These are phyloP conservation scores for Sebastes variabilis DNA, from an alignment of 2,797 vertebrate species.

Conservation along the genomic window DNA sequence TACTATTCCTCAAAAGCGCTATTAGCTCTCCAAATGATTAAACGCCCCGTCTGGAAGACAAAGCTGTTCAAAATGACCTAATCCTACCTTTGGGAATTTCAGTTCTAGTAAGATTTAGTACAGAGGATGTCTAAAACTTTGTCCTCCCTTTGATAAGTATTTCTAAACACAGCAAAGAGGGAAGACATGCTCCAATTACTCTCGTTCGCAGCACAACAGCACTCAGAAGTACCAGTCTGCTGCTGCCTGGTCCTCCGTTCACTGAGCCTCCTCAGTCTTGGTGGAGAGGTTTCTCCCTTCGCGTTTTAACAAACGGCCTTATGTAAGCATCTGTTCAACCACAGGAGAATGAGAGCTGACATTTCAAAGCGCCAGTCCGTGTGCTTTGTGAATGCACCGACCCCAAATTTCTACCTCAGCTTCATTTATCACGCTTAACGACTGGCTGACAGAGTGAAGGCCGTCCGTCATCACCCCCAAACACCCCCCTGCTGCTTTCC, in stretches of 20 bases:
- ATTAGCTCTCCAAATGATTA: slow-evolving; percentile 20
- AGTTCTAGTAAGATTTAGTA: slow-evolving; percentile 38
- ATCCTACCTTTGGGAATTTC: slow-evolving; percentile 33
- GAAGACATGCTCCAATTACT: slow-evolving; percentile 60
- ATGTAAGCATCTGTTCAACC: slow-evolving; percentile 79
- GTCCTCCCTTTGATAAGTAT: slow-evolving; percentile 51
- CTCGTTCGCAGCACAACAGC: slow-evolving; percentile 58
- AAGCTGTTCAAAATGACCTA: slow-evolving; percentile 37
- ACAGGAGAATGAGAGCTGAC: slow-evolving; percentile 78
- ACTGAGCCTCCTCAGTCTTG: slow-evolving; percentile 42
- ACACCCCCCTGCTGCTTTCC: slow-evolving; percentile 37
- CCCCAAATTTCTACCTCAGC: slow-evolving; percentile 66
- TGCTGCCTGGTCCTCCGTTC: slow-evolving; percentile 39
- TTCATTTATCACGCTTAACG: slow-evolving; percentile 81
- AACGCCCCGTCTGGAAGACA: slow-evolving; percentile 8
- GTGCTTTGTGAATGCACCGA: slow-evolving; percentile 62
- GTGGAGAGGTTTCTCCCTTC: slow-evolving; percentile 48
- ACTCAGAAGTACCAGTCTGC: slow-evolving; percentile 37
- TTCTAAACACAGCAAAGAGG: slow-evolving; percentile 57
- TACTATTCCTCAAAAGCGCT: not conserved
- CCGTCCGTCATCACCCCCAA: slow-evolving; percentile 76
- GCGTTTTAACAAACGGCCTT: slow-evolving; percentile 76
- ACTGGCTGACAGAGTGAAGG: slow-evolving; percentile 81
- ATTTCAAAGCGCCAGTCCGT: slow-evolving; percentile 73
- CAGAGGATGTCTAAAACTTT: slow-evolving; percentile 29